Base-by-base conservation (phyloP, 2,888 invertebrate genomes). In the Patella caerulea region DNA sequence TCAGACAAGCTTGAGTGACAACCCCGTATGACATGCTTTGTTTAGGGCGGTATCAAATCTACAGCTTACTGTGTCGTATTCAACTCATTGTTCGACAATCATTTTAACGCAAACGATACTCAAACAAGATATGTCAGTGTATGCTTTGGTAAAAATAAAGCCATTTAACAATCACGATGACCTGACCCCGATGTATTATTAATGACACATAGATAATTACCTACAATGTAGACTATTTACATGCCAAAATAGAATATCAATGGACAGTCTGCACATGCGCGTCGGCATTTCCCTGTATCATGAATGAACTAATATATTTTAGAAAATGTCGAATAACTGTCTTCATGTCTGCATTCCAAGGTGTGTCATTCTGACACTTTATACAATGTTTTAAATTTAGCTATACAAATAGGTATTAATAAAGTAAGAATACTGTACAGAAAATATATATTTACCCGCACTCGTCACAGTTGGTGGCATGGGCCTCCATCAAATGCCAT, bases 401-500 rank as follows among this genome's bases (percentile, higher is more conserved):
- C 45, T 45, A 45, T 45, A 45, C 45, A 45, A 45, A 0, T 9
- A 45, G 45, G 45, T 45, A 45, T 9, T 7, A 45, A 45, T 45
- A 45, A 45, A 45, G 45, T 45, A 45, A 45, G 45, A 45, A 45
- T 45, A 45, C 45, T 45, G 45, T 19, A 24, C 12, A 24, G 11
- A 15, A 65, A 65, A 9, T 12, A 24, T 19, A 14, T 65, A 81
- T 79, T 76, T 77, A 83, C 83, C 80, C 79, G 77, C 83, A 83
- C 29, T 78, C 73, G 71, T 74, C 76, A 78, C 83, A 83, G 56
- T 78, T 72, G 56, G 79, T 81, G 73, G 79, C 82, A 79, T 83
- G 83, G 81, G 83, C 82, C 81, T 83, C 83, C 82, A 83, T 81
- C 81, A 83, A 82, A 81, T 83, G 83, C 83, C 83, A 83, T 76